Base-by-base conservation (phyloP, 2,888 invertebrate genomes). In the Acronicta leporina region DNA sequence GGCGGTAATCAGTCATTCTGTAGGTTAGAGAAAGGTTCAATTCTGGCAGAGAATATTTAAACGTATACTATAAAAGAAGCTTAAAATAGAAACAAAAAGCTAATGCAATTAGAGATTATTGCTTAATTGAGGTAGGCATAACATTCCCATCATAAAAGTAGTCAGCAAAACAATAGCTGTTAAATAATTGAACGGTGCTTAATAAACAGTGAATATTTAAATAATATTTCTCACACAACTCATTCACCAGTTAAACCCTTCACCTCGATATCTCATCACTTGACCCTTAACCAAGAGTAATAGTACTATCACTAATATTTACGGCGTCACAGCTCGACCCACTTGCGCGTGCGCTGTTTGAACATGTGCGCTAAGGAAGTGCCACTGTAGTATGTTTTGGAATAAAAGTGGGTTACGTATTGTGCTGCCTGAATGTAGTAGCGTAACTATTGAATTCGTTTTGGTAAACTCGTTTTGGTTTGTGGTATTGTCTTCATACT, bases 281-380 rank as follows among this genome's bases (percentile, higher is more conserved):
- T 51, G 44, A 44, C 44, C 35, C 53, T 20, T 35, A 7, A 38
- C n/a, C 38, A n/a, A 38, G 7, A n/a, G n/a, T 9, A 45, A 13
- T 41, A 41, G 14, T 25, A 57, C 20, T 63, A 64, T 25, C 35
- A 44, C n/a, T 3, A 41, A 44, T 11, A 14, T 55, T 20, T 49
- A 16, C 20, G 42, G n/a, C 40, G 54, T 49, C 51, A 55, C 44
- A 15, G 27, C 9, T 43, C 56, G 56, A 53, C 71, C 61, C 14
- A 66, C 11, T 41, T 61, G 68, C 61, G 66, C 15, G 14, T 8
- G 61, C 61, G 71, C 68, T 65, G 40, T 51, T 30, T 41, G 16
- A 30, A 66, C 42, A 63, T 40, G 35, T 47, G 51, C 42, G 16
- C 52, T 27, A 41, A 45, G 50, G 67, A 52, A 61, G 15, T 15